Conservation (phyloP, 2,113 vertebrate species). For the Sinocyclocheilus anophthalmus region DNA sequence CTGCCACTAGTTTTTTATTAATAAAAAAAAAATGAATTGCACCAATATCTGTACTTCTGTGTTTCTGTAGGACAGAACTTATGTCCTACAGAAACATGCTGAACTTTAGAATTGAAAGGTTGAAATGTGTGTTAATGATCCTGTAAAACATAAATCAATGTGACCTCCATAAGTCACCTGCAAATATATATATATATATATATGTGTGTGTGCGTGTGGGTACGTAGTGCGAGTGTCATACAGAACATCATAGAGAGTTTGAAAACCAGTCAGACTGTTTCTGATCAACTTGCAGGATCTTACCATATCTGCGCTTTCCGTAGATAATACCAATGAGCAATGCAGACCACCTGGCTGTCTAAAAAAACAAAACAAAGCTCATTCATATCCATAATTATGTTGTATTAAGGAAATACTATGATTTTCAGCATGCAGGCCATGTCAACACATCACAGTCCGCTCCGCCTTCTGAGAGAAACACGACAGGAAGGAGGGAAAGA, state of each 20-base stretch:
- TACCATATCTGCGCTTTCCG: slow-evolving; percentile 89
- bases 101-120: not conserved
- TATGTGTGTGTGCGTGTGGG: not conserved
- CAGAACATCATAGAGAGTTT: not conserved
- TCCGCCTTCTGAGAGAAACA: not conserved
- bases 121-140: not conserved
- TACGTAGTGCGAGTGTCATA: too few species aligned
- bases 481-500: not conserved
- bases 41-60: not conserved
- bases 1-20: not conserved
- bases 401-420: not conserved
- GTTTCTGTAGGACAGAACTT: not conserved
- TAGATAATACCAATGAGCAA: slow-evolving; percentile 86
- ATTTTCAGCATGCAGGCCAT: not conserved
- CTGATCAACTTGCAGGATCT: slow-evolving; percentile 60
- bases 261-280: not conserved
- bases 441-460: not conserved
- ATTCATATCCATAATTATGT: not conserved
- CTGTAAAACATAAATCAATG: not conserved
- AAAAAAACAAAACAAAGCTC: slow-evolving; percentile 41
- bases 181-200: not conserved
- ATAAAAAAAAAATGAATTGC: not conserved
- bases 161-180: not conserved
- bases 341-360: slow-evolving; percentile 90
- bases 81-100: not conserved